Base-by-base conservation (phyloP, 2,888 invertebrate species). In the Sminthurides aquaticus region DNA sequence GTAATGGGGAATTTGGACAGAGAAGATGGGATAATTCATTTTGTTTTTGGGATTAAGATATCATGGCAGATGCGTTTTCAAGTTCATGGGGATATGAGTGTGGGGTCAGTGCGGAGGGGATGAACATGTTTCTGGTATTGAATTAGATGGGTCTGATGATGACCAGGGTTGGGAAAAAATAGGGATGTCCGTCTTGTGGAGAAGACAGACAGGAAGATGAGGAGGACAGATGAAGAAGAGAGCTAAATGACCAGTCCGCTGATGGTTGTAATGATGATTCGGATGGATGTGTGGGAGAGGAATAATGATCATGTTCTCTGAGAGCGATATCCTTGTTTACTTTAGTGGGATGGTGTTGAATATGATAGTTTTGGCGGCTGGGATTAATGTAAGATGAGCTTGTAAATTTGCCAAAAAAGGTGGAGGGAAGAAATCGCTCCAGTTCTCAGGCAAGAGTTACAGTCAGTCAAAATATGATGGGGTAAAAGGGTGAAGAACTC, bases 341-440 rank as follows among this genome's bases (percentile, higher is more conserved):
- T 18, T 18, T 43, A 11, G 8, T 11, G 18, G 43, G 11, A 43
- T 18, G 18, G 18, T 52, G 5, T 15, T 20, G 52, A 5, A 52
- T 52, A 15, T 20, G n/a, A n/a, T n/a, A n/a, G n/a, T n/a, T n/a
- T n/a, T n/a, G n/a, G n/a, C 20, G 15, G 18, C 15, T 52, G 22
- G 20, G 52, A 8, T 52, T 22, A 52, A 52, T 52, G 22, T 8
- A 18, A 52, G 20, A 8, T 52, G 22, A 22, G 52, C 5, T 20
- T 52, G 52, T 20, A 52, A 52, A 52, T 52, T 52, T 52, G 18
- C 52, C 52, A 52, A 52, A 52, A 52, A 52, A 52, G 52, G 52
- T 20, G 52, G 22, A 8, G 5, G 52, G 20, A 20, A 22, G 20
- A 52, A 18, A 52, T 15, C 22, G 52, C 20, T 52, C 52, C 52